Base-by-base conservation (phyloP, 1,140 invertebrate species). In the Linepithema humile region DNA sequence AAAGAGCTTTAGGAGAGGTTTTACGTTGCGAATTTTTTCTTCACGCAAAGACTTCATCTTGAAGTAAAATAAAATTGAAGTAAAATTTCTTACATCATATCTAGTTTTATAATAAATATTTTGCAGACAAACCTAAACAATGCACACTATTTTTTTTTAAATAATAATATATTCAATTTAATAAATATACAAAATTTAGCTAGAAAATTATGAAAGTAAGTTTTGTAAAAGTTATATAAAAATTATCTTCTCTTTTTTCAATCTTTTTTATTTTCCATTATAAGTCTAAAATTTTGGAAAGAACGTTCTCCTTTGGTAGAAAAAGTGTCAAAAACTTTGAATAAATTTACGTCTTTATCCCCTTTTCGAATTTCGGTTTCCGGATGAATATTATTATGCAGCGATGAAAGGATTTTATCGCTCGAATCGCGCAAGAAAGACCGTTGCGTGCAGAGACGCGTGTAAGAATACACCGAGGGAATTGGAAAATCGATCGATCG, bases 401-500 rank as follows among this genome's bases (percentile, higher is more conserved):
- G 2, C 20, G 17, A 12, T 9, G 32, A 26, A 23, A 48, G 48
- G 60, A 64, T 77, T 65, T 67, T 65, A 67, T 77, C 74, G 32
- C 17, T 26, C 64, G 26, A 3, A 6, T 6, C 43, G 48, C 38
- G 12, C 10, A 29, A 67, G 69, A 38, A 62, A 74, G 57, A 62
- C 17, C 32, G 65, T 65, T 40, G 55, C 72, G 64, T 60, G 82
- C 55, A 83, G 72, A 86, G 57, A 59, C 38, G 69, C 78, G 12
- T 40, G n/a, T 62, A 84, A 84, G 48, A 6, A 32, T 82, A 84
- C 55, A 57, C 26, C 15, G 32, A 26, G 20, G 59, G 29, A 29
- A 83, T 83, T 62, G 85, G 38, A 50, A 26, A 72, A 69, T 62
- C 70, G 82, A 78, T 73, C 53, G 86, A 84, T 67, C 40, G 53